Base-by-base conservation (phyloP, 2,113 vertebrate species). In the Embiotoca jacksoni region DNA sequence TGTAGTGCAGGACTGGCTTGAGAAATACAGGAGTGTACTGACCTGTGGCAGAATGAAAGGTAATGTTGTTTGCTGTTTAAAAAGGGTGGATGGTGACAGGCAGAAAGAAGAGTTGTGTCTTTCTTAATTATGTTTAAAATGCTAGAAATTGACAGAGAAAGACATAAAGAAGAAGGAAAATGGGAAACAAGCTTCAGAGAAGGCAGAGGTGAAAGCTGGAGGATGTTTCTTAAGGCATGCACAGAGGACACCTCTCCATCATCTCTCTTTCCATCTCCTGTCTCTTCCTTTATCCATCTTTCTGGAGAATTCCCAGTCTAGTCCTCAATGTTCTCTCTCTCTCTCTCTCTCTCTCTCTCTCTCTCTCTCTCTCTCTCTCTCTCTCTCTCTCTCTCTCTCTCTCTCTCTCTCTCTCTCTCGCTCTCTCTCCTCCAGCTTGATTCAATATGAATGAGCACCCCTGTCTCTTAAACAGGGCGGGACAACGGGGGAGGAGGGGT, bases 401-500 rank as follows among this genome's bases (percentile, higher is more conserved):
- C 72, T 75, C 39, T 33, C 16, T 80, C 39, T 79, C 57, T 70
- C 73, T 23, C 23, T 23, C 23, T 23, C 23, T 23, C 23, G 1
- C 23, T 23, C 23, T 23, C 39, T 79, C 57, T 70, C 73, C 62
- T 57, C 72, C 70, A 74, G 68, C 76, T 57, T 84, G 80, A 89
- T 92, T 88, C 82, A 92, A 92, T 91, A 92, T 92, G 81, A 91
- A 91, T 92, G 90, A 91, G 88, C 68, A 81, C 81, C 61, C 63
- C 4, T 36, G 49, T 78, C 76, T 88, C 79, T 66, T 9, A 62
- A 75, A 49, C 80, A 62, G 74, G 78, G 69, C 3, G 68, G 72
- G 75, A 56, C 56, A 3, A 23, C 14, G 47, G 49, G 16, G 30
- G 61, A 47, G 62, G 46, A 56, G 31, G 53, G 61, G 46, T 52